Evolutionary conservation across 2,113 vertebrate genomes (phyloP).

Genomic region (Bolborhynchus lineola): DNA sequence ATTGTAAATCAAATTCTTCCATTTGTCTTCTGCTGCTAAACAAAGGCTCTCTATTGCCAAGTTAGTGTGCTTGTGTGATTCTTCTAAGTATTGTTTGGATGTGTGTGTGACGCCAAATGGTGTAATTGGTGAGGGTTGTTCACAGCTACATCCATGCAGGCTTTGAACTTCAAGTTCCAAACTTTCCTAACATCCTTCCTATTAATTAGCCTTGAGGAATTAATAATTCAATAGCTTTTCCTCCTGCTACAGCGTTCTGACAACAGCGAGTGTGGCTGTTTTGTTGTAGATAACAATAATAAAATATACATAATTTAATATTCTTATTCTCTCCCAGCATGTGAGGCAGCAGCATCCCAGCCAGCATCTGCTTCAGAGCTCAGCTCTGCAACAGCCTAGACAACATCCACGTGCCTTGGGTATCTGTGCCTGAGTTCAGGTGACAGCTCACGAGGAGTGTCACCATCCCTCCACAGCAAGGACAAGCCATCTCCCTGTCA

Average conservation of each 20-base stretch:
- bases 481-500: not conserved
- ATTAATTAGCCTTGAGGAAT: slow-evolving; percentile 19
- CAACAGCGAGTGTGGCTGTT: not conserved
- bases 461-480: not conserved
- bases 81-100: not conserved
- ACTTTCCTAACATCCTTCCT: not conserved
- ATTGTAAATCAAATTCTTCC: not conserved
- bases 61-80: not conserved
- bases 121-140: not conserved
- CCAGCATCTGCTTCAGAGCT: not conserved
- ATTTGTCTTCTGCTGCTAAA: not conserved
- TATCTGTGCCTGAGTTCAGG: not conserved
- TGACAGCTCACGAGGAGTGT: not conserved
- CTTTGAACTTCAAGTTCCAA: not conserved
- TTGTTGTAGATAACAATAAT: not conserved
- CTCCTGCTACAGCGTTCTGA: not conserved
- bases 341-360: not conserved
- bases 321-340: not conserved
- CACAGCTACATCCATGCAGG: not conserved
- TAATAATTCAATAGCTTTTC: slow-evolving; percentile 5
- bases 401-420: not conserved
- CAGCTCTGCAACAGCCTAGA: not conserved
- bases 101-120: not conserved
- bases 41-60: not conserved
- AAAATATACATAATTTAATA: not conserved